phyloP scores from a whole-genome alignment of 2,113 vertebrate species.

The Australoheros scitulus region DNA sequence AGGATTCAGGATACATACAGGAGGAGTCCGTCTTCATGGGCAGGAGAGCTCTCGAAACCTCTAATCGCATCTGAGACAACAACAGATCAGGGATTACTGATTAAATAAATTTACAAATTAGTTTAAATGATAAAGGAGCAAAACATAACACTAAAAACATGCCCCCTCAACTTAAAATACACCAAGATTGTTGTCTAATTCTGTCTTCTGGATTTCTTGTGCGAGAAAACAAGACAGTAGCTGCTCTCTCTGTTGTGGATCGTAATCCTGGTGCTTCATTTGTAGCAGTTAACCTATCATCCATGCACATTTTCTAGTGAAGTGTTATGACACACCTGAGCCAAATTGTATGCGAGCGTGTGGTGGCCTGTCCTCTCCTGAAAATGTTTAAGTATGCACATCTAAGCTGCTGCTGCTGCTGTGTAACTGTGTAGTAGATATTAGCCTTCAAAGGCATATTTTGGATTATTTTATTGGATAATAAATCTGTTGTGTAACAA shows the following conservation, averaged over 20 bases:
- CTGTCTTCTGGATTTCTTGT: not conserved
- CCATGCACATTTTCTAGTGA: slow-evolving; percentile 68
- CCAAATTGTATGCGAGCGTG: slow-evolving; percentile 70
- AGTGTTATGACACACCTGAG: slow-evolving; percentile 71
- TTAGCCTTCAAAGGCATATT: slow-evolving; percentile 1
- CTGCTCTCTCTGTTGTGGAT: slow-evolving; percentile 10
- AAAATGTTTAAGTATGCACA: slow-evolving; percentile 58
- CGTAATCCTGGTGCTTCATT: slow-evolving; percentile 62
- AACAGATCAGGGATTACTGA: not conserved
- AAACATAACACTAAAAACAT: not conserved
- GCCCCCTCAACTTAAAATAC: not conserved
- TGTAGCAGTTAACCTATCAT: slow-evolving; percentile 63
- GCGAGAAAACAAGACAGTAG: slow-evolving; percentile 25
- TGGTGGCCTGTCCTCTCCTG: slow-evolving; percentile 62
- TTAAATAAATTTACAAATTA: not conserved
- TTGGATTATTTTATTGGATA: slow-evolving; percentile 16
- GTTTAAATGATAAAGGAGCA: not conserved
- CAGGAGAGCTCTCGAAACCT: slow-evolving; percentile 24
- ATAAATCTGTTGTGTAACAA: slow-evolving; percentile 2
- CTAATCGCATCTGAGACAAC: not conserved
- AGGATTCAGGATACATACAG: slow-evolving; percentile 33
- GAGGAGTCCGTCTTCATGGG: slow-evolving; percentile 37
- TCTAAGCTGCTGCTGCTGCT: slow-evolving; percentile 43
- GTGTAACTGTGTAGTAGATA: not conserved
- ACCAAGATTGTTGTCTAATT: not conserved